These are phyloP conservation scores for Falco naumanni DNA, from an alignment of 2,797 vertebrate genomes.

Conservation along the genomic window DNA sequence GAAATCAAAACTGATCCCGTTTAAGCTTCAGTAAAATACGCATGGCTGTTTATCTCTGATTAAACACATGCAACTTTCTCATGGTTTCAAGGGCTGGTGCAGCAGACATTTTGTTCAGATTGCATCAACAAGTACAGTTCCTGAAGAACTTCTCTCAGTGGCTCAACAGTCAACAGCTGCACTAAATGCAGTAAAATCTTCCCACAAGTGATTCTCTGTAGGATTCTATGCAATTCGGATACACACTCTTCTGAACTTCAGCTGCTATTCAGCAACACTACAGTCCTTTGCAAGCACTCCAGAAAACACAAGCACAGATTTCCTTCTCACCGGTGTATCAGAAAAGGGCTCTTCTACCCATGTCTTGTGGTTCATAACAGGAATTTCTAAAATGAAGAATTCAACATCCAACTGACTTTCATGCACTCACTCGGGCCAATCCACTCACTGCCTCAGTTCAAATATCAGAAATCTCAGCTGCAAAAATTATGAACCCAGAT, in stretches of 20 bases:
- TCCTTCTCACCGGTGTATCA: background rate
- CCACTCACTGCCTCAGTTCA: background rate
- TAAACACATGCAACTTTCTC: slow-evolving; percentile 10
- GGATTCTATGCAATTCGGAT: background rate
- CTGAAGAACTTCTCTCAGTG: slow-evolving; percentile 20
- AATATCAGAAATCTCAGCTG: background rate
- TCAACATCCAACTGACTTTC: background rate
- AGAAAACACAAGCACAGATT: background rate
- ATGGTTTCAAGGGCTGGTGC: background rate
- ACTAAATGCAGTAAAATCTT: background rate
- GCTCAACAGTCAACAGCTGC: background rate
- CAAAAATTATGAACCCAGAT: background rate
- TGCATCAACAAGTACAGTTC: background rate
- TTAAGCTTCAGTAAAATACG: background rate
- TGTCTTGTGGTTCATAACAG: background rate
- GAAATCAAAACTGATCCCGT: background rate
- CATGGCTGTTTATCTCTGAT: background rate
- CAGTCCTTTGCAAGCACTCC: background rate
- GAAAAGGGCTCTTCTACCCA: background rate
- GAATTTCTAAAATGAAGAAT: slow-evolving; percentile 1
- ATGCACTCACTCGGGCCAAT: background rate
- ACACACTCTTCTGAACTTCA: background rate
- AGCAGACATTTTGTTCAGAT: background rate
- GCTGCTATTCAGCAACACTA: background rate
- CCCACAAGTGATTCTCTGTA: background rate